These are phyloP conservation scores for Patella depressa DNA, from an alignment of 2,888 invertebrate genomes.

Conservation along the genomic window DNA sequence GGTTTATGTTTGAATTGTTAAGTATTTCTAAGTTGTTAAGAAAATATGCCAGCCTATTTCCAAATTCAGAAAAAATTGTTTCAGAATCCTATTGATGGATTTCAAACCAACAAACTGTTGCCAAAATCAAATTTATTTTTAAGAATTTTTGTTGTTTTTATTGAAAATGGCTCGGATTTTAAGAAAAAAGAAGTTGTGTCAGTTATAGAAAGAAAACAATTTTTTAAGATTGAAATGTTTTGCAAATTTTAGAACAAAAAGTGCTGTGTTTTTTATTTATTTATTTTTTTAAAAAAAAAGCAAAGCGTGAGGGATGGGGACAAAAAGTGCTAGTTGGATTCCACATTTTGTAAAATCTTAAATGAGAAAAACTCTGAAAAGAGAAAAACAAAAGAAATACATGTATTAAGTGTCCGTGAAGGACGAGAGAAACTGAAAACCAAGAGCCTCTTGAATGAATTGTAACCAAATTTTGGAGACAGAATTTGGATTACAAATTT, in stretches of 20 bases:
- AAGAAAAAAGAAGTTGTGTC: too few relatives aligned
- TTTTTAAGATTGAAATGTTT: neutral
- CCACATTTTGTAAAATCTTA: neutral
- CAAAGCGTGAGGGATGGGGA: too few relatives aligned
- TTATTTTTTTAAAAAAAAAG: neutral
- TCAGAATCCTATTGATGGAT: too few relatives aligned
- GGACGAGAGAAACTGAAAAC: neutral
- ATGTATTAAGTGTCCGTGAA: neutral
- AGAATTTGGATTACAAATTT: neutral
- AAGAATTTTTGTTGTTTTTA: too few relatives aligned
- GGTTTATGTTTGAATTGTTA: slow-evolving; percentile 49
- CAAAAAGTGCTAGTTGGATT: slow-evolving; percentile 4
- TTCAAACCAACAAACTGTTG: too few relatives aligned
- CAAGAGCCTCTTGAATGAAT: neutral
- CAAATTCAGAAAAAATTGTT: neutral
- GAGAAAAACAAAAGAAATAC: neutral
- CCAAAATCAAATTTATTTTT: too few relatives aligned
- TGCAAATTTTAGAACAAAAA: neutral
- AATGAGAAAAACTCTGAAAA: neutral
- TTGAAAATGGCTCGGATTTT: too few relatives aligned
- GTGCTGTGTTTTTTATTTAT: neutral
- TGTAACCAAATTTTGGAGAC: neutral
- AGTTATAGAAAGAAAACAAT: neutral
- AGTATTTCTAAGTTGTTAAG: too few relatives aligned
- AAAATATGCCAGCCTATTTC: too few relatives aligned